Evolutionary conservation across 2,888 invertebrate species (phyloP), one percentile per base, ranked within the genome.

Genomic region (Chloroclystis v-ata): DNA sequence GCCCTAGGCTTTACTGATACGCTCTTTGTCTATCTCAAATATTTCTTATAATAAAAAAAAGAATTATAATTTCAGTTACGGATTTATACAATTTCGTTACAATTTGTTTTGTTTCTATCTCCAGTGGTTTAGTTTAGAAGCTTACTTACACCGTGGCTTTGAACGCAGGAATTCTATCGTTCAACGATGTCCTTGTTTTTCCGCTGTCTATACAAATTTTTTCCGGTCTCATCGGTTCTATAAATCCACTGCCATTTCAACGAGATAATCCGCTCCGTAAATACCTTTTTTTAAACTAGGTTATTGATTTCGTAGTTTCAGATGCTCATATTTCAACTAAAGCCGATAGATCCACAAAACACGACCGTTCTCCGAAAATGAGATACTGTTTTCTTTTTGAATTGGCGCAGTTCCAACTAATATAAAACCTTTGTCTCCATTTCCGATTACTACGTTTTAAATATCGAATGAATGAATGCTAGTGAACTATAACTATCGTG

Each of bases 1-100:
- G 58, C 51, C 49, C 50, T 49, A 54, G 42, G 43, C 56, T 54
- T 47, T 47, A 47, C 49, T 55, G 46, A 52, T 55, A 51, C 51
- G 49, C 49, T 58, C 59, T 59, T 63, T 62, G 55, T 61, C 57
- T 61, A 48, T 51, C 43, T 47, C 20, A 2, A 4, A 20, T n/a
- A n/a, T n/a, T n/a, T n/a, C n/a, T n/a, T n/a, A n/a, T n/a, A n/a
- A n/a, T n/a, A n/a, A n/a, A n/a, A n/a, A n/a, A n/a, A n/a, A n/a
- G n/a, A n/a, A n/a, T n/a, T n/a, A n/a, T n/a, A n/a, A n/a, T n/a
- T n/a, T n/a, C n/a, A n/a, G n/a, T n/a, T n/a, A n/a, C n/a, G n/a
- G n/a, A n/a, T n/a, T n/a, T n/a, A n/a, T n/a, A n/a, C n/a, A n/a
- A n/a, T n/a, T n/a, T n/a, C n/a, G n/a, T n/a, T n/a, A n/a, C n/a